These are phyloP conservation scores for Lithophane semibrunnea DNA, from an alignment of 2,888 invertebrate genomes.

Conservation along the genomic window DNA sequence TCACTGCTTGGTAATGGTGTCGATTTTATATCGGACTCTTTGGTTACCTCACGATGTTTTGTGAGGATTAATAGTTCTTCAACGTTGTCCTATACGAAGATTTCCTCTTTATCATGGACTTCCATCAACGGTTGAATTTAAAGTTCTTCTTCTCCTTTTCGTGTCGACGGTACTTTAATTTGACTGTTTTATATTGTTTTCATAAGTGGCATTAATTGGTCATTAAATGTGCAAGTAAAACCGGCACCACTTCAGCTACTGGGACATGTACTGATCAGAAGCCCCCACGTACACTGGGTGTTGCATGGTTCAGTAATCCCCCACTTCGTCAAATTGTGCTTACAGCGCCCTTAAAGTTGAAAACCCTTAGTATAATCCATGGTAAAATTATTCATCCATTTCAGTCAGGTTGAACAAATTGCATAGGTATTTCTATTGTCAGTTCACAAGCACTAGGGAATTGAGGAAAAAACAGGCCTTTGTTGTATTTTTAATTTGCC, in stretches of 20 bases:
- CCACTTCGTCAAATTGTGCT: background rate
- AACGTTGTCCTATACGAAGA: background rate
- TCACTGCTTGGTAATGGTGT: background rate
- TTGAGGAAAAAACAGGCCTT: slow-evolving; percentile 27
- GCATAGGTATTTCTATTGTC: slow-evolving; percentile 7
- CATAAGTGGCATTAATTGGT: background rate
- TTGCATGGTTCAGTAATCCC: background rate
- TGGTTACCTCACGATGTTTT: background rate
- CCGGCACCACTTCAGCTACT: background rate
- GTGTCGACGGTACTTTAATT: background rate
- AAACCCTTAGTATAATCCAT: background rate
- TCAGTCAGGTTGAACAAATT: slow-evolving; percentile 8
- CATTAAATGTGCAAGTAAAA: background rate
- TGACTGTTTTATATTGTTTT: background rate
- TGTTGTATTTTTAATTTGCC: slow-evolving; percentile 40
- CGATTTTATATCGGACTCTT: background rate
- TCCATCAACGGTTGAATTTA: background rate
- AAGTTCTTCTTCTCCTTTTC: background rate
- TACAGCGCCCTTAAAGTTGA: background rate
- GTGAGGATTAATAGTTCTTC: background rate
- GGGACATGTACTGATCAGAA: background rate
- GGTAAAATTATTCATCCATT: background rate
- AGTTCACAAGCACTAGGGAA: background rate
- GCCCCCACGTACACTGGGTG: background rate
- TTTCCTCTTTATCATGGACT: background rate